Base-by-base conservation (phyloP, 1,140 invertebrate species). In the Drosophila repleta region DNA sequence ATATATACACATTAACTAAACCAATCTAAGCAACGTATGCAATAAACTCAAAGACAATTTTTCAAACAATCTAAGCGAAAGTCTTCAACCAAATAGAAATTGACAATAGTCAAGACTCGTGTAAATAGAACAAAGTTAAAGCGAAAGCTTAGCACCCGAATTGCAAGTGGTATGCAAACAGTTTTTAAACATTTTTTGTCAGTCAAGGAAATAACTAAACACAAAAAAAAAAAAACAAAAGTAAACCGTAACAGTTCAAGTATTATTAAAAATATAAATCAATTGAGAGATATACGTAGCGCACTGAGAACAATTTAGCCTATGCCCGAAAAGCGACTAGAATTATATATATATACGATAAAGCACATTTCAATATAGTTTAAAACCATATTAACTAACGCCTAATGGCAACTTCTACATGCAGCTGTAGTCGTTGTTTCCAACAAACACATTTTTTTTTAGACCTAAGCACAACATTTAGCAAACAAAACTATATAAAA, bases 21-120 rank as follows among this genome's bases (percentile, higher is more conserved):
- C 49, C 75, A 87, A 87, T 79, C 78, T 78, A 67, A 63, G 82
- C 69, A 87, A 87, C 71, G 61, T 73, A 87, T 79, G 71, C 78
- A 87, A 87, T 87, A 87, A 87, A 43, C 70, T 43, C 51, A 71
- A 53, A 41, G 56, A 81, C 69, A 67, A 77, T 79, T 79, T 79
- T 62, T 17, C 65, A 64, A 74, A 77, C 76, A 66, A 73, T 43
- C 45, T 24, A 68, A 26, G 73, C 45, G 35, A 63, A 66, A 46
- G 65, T 72, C 75, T 68, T 72, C 55, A 62, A 56, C 41, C 32
- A 53, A n/a, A 26, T 17, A 13, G 17, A 6, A 18, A 51, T 39
- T 24, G 39, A 18, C n/a, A 29, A 60, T 45, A 32, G 39, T 13
- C n/a, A 43, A 6, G 29, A 45, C 11, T 57, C 45, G 13, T 45